Conservation (phyloP, 2,113 vertebrate genomes). For the Mormyrus iriodes region DNA sequence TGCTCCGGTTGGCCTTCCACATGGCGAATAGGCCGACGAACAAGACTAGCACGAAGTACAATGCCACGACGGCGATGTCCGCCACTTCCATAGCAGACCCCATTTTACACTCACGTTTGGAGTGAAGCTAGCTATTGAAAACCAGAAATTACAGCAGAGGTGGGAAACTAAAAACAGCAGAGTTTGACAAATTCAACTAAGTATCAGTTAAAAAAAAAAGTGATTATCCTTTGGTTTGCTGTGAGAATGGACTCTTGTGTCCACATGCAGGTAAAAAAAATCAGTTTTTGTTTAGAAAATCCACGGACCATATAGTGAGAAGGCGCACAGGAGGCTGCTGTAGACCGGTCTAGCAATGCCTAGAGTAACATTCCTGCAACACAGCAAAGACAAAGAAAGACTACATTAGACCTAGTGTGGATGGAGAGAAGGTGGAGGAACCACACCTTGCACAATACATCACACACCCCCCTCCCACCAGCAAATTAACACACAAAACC, state of each 20-base stretch:
- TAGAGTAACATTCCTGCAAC: slow-evolving; percentile 92
- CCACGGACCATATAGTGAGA: slow-evolving; percentile 78
- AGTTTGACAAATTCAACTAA: slow-evolving; percentile 5
- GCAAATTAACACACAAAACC: slow-evolving; percentile 21
- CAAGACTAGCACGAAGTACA: slow-evolving; percentile 93
- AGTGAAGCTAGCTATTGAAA: background rate
- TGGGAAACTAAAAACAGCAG: slow-evolving; percentile 19
- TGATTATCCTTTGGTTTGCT: slow-evolving; percentile 87
- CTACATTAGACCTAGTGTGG: slow-evolving; percentile 46
- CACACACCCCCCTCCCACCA: background rate
- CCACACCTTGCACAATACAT: slow-evolving; percentile 5
- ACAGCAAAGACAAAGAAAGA: slow-evolving; percentile 86
- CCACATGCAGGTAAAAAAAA: slow-evolving; percentile 68
- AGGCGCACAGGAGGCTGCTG: slow-evolving; percentile 78
- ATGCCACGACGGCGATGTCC: slow-evolving; percentile 88
- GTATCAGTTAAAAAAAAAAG: slow-evolving; percentile 44
- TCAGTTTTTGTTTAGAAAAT: slow-evolving; percentile 75
- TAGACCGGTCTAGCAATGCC: slow-evolving; percentile 77
- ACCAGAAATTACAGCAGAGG: background rate
- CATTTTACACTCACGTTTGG: slow-evolving; percentile 59
- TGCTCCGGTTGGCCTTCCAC: slow-evolving; percentile 94
- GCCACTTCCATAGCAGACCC: slow-evolving; percentile 77
- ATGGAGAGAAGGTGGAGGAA: background rate
- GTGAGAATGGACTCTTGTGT: slow-evolving; percentile 78
- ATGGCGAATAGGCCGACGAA: slow-evolving; percentile 90